Conservation (phyloP, 1,140 invertebrate genomes). For the Lethrus apterus region DNA sequence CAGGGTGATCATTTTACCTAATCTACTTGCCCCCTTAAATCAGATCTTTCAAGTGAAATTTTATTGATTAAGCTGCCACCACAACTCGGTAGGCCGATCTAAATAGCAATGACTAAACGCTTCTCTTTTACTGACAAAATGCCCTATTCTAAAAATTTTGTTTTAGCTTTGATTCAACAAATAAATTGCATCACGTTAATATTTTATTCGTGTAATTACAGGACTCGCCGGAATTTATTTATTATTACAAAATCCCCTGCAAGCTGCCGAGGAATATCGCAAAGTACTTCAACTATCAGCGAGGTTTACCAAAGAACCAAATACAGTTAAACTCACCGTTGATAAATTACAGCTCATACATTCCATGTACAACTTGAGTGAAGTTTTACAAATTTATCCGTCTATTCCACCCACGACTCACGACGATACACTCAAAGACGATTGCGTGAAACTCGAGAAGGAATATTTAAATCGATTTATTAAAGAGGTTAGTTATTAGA, state of each 20-base stretch:
- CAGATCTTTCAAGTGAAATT: too few species aligned
- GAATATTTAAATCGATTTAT: constrained; percentile 53
- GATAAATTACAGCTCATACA: constrained; percentile 56
- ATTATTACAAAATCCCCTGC: constrained; percentile 46
- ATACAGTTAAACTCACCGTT: constrained; percentile 32
- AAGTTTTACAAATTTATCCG: constrained; percentile 42
- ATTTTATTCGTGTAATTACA: constrained; percentile 18
- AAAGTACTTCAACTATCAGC: constrained; percentile 49
- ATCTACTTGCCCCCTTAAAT: too few species aligned
- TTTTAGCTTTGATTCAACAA: too few species aligned
- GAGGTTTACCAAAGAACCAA: constrained; percentile 44
- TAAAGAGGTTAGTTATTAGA: constrained; percentile 15
- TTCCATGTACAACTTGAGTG: constrained; percentile 58
- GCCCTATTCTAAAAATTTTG: background rate
- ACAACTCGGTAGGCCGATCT: too few species aligned
- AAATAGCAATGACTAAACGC: too few species aligned
- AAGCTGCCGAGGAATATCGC: constrained; percentile 56
- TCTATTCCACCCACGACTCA: constrained; percentile 44
- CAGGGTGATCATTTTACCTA: too few species aligned
- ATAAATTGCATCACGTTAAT: constrained; percentile 4
- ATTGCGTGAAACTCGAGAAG: constrained; percentile 48
- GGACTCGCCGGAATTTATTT: constrained; percentile 56
- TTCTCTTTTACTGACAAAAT: background rate
- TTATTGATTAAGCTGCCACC: too few species aligned
- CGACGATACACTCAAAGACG: constrained; percentile 44